Conservation (phyloP, 2,888 invertebrate species). For the Diaprepes abbreviatus region DNA sequence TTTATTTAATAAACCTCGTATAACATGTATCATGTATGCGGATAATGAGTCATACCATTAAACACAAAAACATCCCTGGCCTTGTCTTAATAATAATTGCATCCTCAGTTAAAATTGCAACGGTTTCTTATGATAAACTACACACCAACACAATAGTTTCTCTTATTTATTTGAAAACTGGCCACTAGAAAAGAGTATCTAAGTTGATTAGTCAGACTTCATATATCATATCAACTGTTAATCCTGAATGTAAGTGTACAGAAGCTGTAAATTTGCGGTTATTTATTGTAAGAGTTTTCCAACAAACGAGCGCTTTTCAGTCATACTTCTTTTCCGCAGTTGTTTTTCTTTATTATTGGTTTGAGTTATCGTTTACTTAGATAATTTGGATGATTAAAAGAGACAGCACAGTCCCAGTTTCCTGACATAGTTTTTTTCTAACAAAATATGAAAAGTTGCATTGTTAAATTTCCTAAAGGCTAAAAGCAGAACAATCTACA, state of each 20-base stretch:
- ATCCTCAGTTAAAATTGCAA: slow-evolving; percentile 37
- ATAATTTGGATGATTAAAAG: slow-evolving; percentile 18
- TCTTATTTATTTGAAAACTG: slow-evolving; percentile 37
- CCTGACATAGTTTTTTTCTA: too few species aligned
- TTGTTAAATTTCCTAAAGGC: too few species aligned
- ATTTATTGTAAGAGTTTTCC: slow-evolving; percentile 42
- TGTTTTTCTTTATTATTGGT: slow-evolving; percentile 38
- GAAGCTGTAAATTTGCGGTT: slow-evolving; percentile 48
- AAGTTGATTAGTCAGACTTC: slow-evolving; percentile 44
- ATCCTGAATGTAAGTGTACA: slow-evolving; percentile 45
- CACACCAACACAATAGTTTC: slow-evolving; percentile 33
- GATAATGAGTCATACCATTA: slow-evolving; percentile 1
- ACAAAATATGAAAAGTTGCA: too few species aligned
- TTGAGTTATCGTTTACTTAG: slow-evolving; percentile 34
- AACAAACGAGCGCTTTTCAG: slow-evolving; percentile 37
- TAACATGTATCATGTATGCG: not conserved
- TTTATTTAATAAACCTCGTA: too few species aligned
- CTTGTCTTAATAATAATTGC: slow-evolving; percentile 35
- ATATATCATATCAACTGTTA: slow-evolving; percentile 46
- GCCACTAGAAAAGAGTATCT: not conserved
- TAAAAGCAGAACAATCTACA: too few species aligned
- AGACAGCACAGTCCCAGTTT: too few species aligned
- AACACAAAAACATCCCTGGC: slow-evolving; percentile 20
- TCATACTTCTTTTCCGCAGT: slow-evolving; percentile 38
- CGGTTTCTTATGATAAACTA: slow-evolving; percentile 24